Evolutionary conservation across 2,888 invertebrate genomes (phyloP), one percentile per base, ranked within the genome.

Genomic region (Lutraria lutraria): DNA sequence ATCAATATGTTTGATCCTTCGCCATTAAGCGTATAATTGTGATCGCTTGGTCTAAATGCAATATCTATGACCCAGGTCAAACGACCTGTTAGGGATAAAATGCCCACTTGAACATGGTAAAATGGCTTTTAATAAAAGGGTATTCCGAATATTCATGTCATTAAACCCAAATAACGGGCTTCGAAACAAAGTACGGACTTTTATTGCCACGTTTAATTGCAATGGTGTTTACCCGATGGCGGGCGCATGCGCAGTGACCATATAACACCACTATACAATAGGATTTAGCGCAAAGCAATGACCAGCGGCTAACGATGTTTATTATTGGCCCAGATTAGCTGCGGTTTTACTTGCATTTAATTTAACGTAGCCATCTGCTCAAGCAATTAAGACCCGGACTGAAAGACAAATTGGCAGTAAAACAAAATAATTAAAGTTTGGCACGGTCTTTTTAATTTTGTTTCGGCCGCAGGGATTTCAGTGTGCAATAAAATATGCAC

Each of bases 1-100:
- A 21, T 52, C 43, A 54, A n/a, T 56, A 19, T 80, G 85, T 85
- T 85, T 85, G 79, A 85, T 85, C 85, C 31, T 56, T 60, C 43
- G 15, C n/a, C 34, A 85, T 60, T 85, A 60, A 60, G 60, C 54
- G 60, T 25, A n/a, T 79, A 63, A 86, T 54, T 81, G 80, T 43
- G 81, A 81, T 81, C 60, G 25, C 52, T 72, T 81, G 16, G 31
- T 31, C 68, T 54, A 86, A 84, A 79, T 84, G 85, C 25, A 85
- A 85, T 87, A 54, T 63, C n/a, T 76, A 82, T 89, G 89, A 89
- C 89, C 89, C 34, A 82, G 89, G 89, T 89, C 89, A 87, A 81
- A 54, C 29, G 83, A 53, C 43, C 63, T 25, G 76, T 76, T 34
- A 76, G 21, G 76, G 25, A 43, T 87, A 87, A 85, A 87, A 82